Base-by-base conservation (phyloP, 1,140 invertebrate genomes). In the Pseudomyrmex sp. region DNA sequence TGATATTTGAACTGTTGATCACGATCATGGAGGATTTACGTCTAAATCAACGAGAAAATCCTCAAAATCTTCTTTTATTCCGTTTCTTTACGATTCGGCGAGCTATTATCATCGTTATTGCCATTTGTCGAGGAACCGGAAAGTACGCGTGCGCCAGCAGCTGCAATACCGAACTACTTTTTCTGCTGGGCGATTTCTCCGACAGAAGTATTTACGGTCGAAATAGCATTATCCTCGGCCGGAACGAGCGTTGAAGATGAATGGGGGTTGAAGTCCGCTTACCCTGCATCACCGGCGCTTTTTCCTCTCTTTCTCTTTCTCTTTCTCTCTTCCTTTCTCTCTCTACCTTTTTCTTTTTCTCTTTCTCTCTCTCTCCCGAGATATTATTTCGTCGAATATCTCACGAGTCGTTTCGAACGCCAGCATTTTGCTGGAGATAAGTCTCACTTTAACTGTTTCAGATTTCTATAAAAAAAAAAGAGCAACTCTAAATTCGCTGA, bases 201-300 rank as follows among this genome's bases (percentile, higher is more conserved):
- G 76, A 80, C 66, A 80, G 66, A 72, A 70, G 76, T 70, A 80
- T 80, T 80, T 80, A 80, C 66, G 66, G 76, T 70, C 68, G 66
- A 80, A 80, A 80, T 80, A 80, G 56, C 65, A 66, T 80, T 80
- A 79, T 80, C 76, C 76, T 80, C 76, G 44, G 54, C 54, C 76
- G 76, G 66, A 80, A 80, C 72, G 69, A 75, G 80, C 80, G 52
- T 63, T 48, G 72, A 82, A 82, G 80, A 82, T 75, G 80, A 82
- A 82, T 76, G 69, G 72, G 80, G 61, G 72, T 74, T 82, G 44
- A 10, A 82, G 72, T 56, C 20, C 77, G 77, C 77, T 73, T 72
- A 73, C 76, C 69, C 68, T 59, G 76, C 76, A 79, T 80, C 66
- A 66, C 66, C 44, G 66, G 26, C 75, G 68, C 68, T 83, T 74